Evolutionary conservation across 1,140 invertebrate genomes (phyloP), one percentile per base, ranked within the genome.

Genomic region (Hylyphantes graminicola): DNA sequence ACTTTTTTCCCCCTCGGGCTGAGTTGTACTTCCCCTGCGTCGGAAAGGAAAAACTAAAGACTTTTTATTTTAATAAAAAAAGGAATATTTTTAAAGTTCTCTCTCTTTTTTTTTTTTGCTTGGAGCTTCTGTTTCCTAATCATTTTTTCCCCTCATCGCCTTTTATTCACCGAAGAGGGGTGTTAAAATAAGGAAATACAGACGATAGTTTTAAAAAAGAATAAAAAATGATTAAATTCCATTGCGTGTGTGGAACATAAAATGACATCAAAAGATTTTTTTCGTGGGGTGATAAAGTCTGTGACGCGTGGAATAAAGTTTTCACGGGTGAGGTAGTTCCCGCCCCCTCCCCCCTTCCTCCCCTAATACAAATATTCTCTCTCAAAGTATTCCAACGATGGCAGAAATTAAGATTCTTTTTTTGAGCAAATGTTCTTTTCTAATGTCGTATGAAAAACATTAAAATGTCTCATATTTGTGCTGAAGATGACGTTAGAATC

Each of bases 161-260:
- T 15, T 55, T n/a, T 17, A 11, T 17, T 15, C 15, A 15, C 11
- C 13, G n/a, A 54, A 15, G 53, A 57, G 50, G 13, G 55, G 67
- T 63, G 67, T 64, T 74, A 73, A 75, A 83, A 74, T 53, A 65
- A 61, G 59, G 75, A 83, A 75, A 54, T 74, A 83, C 65, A 63
- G 50, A 54, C 51, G 72, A 74, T 11, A 65, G 63, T 19, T 11
- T 11, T 35, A 57, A 21, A 59, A n/a, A n/a, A 17, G 65, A 50
- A 50, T 74, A 81, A 75, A 83, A 83, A 83, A 83, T 83, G 57
- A 83, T 83, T 83, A 83, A 83, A 83, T 83, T 83, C 67, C 75
- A 51, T 35, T 75, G 80, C 70, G 50, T 83, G 59, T 75, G 70
- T 83, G 65, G 75, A 74, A 65, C 72, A 67, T 21, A 65, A 65